Conservation (phyloP, 2,888 invertebrate genomes). For the Idaea dimidiata region DNA sequence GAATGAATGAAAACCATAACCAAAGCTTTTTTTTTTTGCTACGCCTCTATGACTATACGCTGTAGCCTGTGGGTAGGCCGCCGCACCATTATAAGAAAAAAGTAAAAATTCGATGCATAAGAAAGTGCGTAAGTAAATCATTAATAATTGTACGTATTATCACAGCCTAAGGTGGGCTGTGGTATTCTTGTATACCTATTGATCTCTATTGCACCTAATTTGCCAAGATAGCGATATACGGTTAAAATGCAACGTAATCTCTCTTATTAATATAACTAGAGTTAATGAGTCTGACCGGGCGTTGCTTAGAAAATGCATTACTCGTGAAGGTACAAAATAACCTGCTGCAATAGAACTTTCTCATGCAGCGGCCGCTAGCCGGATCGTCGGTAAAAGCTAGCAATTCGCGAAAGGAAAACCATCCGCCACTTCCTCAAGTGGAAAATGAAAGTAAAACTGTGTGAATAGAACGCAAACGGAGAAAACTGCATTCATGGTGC, state of each 20-base stretch:
- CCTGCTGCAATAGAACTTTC: slow-evolving; percentile 46
- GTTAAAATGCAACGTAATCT: slow-evolving; percentile 18
- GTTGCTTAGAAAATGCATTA: slow-evolving; percentile 4
- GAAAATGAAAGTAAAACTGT: slow-evolving; percentile 74
- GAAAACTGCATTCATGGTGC: slow-evolving; percentile 59
- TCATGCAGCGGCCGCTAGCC: slow-evolving; percentile 25
- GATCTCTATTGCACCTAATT: slow-evolving; percentile 1
- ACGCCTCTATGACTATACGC: no score
- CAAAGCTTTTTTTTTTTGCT: no score
- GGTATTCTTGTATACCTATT: background rate
- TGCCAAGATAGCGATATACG: slow-evolving; percentile 5
- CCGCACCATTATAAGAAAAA: no score
- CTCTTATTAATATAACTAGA: slow-evolving; percentile 8
- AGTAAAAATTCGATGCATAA: no score
- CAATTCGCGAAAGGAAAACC: slow-evolving; percentile 71
- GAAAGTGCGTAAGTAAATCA: no score
- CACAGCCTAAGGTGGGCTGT: no score
- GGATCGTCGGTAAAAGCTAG: slow-evolving; percentile 56
- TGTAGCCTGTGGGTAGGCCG: no score
- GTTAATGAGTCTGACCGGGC: slow-evolving; percentile 13
- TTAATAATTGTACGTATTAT: no score
- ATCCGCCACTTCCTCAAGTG: slow-evolving; percentile 69
- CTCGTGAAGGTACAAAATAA: slow-evolving; percentile 4
- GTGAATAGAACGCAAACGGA: slow-evolving; percentile 58
- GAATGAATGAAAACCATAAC: no score